These are phyloP conservation scores for Gastrophysa polygoni DNA, from an alignment of 2,888 invertebrate species.

Conservation along the genomic window DNA sequence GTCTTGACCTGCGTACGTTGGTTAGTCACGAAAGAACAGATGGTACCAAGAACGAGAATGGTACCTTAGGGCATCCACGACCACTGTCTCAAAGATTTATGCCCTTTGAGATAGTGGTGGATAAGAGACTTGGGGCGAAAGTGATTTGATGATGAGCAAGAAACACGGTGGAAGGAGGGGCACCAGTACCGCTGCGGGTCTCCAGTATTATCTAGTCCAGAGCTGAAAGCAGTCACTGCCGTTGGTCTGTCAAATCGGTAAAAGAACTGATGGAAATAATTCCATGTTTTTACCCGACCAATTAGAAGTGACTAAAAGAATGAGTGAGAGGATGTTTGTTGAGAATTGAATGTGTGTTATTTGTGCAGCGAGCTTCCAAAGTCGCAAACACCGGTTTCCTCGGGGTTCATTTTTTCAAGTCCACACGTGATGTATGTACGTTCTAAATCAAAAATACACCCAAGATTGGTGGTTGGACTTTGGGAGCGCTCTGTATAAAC, in stretches of 20 bases:
- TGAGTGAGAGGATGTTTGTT: slow-evolving; percentile 41
- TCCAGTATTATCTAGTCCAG: slow-evolving; percentile 76
- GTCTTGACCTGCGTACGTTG: too few relatives aligned
- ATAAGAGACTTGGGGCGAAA: slow-evolving; percentile 16
- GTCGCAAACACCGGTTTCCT: background rate
- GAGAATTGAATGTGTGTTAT: slow-evolving; percentile 25
- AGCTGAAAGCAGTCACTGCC: slow-evolving; percentile 46
- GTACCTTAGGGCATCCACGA: background rate
- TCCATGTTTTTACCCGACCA: slow-evolving; percentile 22
- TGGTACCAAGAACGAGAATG: background rate
- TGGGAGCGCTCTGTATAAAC: background rate
- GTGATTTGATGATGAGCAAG: slow-evolving; percentile 23
- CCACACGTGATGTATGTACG: too few relatives aligned
- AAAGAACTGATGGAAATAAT: background rate
- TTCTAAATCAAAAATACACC: too few relatives aligned
- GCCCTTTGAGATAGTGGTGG: slow-evolving; percentile 23
- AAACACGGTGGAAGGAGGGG: slow-evolving; percentile 53
- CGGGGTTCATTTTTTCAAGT: too few relatives aligned
- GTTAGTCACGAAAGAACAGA: too few relatives aligned
- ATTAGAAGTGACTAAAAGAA: slow-evolving; percentile 36
- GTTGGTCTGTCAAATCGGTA: slow-evolving; percentile 25
- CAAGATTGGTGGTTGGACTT: background rate
- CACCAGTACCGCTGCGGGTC: slow-evolving; percentile 61
- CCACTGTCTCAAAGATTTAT: background rate
- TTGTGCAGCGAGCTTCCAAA: slow-evolving; percentile 2